phyloP scores from a whole-genome alignment of 2,113 vertebrate species.

The Dinomys branickii region DNA sequence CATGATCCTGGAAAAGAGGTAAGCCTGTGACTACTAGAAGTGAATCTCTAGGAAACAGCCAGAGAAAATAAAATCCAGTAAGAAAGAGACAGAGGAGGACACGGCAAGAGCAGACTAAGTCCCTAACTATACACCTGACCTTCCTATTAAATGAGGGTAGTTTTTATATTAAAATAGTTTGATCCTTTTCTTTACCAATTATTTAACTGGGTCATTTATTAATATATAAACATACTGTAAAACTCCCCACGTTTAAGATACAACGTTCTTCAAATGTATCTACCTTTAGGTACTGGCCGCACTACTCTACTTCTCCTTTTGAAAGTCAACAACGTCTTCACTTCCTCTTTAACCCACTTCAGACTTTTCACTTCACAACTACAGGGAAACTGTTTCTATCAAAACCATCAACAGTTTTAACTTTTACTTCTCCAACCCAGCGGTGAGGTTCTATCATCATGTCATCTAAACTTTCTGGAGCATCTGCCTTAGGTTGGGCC shows the following conservation, averaged over 20 bases:
- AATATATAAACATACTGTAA: background rate
- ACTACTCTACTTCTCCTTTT: background rate
- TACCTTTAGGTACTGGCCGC: background rate
- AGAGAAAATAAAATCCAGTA: slow-evolving; percentile 17
- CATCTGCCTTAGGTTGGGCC: background rate
- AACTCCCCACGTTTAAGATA: background rate
- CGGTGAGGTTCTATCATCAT: background rate
- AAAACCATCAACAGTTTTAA: background rate
- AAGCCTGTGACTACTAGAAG: background rate
- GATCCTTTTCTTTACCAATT: background rate
- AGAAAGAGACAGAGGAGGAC: background rate
- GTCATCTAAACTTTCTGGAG: background rate
- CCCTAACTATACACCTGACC: background rate
- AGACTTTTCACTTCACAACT: background rate
- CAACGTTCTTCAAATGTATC: background rate
- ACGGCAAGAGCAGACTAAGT: background rate
- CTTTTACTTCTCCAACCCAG: background rate
- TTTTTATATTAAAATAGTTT: slow-evolving; percentile 7
- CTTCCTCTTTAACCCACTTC: background rate
- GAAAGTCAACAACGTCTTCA: background rate
- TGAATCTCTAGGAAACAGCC: background rate
- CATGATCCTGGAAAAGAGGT: slow-evolving; percentile 22
- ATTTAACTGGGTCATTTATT: slow-evolving; percentile 36
- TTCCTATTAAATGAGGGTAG: background rate
- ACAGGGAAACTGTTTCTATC: background rate